These are phyloP conservation scores for Liopterus haemorrhoidalis DNA, from an alignment of 2,888 invertebrate species.

Conservation along the genomic window DNA sequence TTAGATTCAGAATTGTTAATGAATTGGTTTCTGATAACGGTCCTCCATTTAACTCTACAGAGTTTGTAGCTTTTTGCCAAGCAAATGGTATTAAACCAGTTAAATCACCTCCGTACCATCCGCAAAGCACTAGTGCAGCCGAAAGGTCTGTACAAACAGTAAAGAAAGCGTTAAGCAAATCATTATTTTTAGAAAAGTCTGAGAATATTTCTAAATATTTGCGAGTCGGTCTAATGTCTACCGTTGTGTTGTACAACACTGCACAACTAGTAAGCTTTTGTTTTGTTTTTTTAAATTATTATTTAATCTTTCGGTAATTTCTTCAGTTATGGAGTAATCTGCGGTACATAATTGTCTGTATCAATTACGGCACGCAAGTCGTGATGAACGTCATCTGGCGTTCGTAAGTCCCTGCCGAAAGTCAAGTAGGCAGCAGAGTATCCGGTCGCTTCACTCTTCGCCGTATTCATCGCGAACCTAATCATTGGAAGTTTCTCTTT, in stretches of 20 bases:
- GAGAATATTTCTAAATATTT: conserved; percentile 18
- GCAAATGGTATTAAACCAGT: conserved; percentile 23
- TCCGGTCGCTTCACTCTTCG: conserved; percentile 26
- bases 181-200: too few species aligned
- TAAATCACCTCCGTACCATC: conserved; percentile 29
- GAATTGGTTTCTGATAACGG: conserved; percentile 13
- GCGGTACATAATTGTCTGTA: conserved; percentile 30
- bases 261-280: too few species aligned
- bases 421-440: conserved; percentile 31
- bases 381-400: conserved; percentile 20
- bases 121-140: conserved; percentile 29
- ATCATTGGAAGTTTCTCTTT: conserved; percentile 27
- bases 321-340: conserved; percentile 31
- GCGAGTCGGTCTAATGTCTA: too few species aligned
- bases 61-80: conserved; percentile 8
- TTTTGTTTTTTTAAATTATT: too few species aligned
- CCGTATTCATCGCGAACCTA: conserved; percentile 32
- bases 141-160: conserved; percentile 27
- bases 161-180: conserved; percentile 28
- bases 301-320: too few species aligned
- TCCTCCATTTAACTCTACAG: conserved; percentile 14
- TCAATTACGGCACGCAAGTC: conserved; percentile 28
- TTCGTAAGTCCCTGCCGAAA: conserved; percentile 33
- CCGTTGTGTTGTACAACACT: too few species aligned
- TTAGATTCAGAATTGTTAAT: conserved; percentile 6